These are phyloP conservation scores for Drosophila athabasca DNA, from an alignment of 1,140 invertebrate species.

Conservation along the genomic window DNA sequence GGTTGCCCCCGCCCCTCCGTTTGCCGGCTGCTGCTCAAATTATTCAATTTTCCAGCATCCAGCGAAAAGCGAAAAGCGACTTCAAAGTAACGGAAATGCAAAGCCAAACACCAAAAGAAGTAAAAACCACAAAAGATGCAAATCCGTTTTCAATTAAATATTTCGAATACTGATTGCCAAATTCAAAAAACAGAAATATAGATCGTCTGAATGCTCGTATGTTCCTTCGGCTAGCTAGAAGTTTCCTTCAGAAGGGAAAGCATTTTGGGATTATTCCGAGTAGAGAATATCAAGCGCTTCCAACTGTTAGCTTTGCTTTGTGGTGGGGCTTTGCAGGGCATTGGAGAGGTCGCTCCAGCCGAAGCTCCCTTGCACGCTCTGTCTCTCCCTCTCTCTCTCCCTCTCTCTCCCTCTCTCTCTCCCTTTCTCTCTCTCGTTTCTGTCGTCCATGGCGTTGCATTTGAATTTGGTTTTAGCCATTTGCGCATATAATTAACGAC, in stretches of 20 bases:
- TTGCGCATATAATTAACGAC: conserved; percentile 71
- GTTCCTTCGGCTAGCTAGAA: too few relatives aligned
- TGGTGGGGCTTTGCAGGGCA: conserved; percentile 11
- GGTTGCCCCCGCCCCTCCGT: not conserved
- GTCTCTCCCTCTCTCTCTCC: too few relatives aligned
- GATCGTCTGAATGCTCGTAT: too few relatives aligned
- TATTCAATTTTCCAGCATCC: conserved; percentile 65
- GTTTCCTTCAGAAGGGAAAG: too few relatives aligned
- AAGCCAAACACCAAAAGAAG: conserved; percentile 14
- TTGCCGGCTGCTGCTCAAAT: conserved; percentile 46
- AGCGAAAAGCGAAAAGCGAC: conserved; percentile 43
- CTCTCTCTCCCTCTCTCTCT: too few relatives aligned
- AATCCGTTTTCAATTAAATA: not conserved
- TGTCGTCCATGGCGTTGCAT: conserved; percentile 56
- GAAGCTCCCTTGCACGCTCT: conserved; percentile 12
- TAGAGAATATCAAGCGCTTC: too few relatives aligned
- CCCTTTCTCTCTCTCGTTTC: not conserved
- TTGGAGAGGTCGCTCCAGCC: conserved; percentile 7
- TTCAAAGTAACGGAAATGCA: conserved; percentile 70
- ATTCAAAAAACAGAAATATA: too few relatives aligned
- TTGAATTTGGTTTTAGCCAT: conserved; percentile 75
- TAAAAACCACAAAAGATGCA: not conserved
- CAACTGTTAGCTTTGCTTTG: too few relatives aligned
- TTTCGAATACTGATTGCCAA: too few relatives aligned
- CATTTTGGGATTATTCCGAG: too few relatives aligned